phyloP scores from a whole-genome alignment of 2,113 vertebrate species.

The Bubo bubo region DNA sequence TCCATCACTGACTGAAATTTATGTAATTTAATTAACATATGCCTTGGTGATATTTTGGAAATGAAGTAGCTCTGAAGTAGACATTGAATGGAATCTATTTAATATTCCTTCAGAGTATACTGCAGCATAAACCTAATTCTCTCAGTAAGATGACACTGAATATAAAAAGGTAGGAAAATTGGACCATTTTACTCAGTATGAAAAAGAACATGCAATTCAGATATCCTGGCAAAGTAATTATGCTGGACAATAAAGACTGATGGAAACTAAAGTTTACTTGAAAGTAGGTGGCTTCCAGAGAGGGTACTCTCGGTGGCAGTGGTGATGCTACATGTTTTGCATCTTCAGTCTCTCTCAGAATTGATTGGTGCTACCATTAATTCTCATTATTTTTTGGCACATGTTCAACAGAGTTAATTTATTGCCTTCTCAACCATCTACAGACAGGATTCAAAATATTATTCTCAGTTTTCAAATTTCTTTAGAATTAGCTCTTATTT shows the following conservation, averaged over 20 bases:
- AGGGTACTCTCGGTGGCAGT: not conserved
- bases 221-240: not conserved
- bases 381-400: not conserved
- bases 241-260: not conserved
- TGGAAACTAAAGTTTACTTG: not conserved
- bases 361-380: not conserved
- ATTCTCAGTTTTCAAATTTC: not conserved
- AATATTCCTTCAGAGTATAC: slow-evolving; percentile 26
- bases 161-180: slow-evolving; percentile 38
- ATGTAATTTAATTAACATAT: slow-evolving; percentile 72
- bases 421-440: not conserved
- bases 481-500: not conserved
- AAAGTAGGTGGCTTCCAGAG: not conserved
- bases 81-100: slow-evolving; percentile 37
- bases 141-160: slow-evolving; percentile 23
- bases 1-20: slow-evolving; percentile 54
- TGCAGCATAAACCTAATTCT: slow-evolving; percentile 24
- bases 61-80: slow-evolving; percentile 44
- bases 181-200: not conserved
- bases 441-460: not conserved
- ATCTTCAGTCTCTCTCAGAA: not conserved
- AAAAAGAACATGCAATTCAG: not conserved
- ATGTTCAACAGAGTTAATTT: not conserved
- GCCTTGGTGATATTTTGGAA: slow-evolving; percentile 55
- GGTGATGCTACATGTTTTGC: not conserved